A percentile compares a stretch with the other conserved stretches of the same genome.
phyloP scores from a whole-genome alignment of 2,797 vertebrate genomes.

The Alca torda region DNA sequence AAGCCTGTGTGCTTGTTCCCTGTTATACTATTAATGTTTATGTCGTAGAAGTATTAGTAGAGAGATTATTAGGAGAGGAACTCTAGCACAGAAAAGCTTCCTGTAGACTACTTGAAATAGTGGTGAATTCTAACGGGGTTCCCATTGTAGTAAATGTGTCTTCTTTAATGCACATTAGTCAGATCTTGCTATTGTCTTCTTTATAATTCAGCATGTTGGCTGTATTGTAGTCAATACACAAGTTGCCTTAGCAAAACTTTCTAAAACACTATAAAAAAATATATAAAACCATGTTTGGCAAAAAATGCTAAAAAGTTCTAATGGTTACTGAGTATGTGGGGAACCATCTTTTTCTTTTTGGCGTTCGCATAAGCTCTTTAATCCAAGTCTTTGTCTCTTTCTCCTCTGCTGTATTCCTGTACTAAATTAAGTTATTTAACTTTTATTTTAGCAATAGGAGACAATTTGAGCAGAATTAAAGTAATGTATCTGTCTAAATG shows the following conservation, averaged over 20 bases:
- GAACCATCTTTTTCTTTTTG: neutral
- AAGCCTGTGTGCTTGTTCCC: neutral
- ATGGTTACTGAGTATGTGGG: neutral
- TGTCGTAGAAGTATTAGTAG: neutral
- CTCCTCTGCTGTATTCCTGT: neutral
- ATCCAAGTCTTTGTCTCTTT: conserved; percentile 37
- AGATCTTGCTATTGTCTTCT: conserved; percentile 2
- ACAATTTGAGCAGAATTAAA: neutral
- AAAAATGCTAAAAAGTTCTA: neutral
- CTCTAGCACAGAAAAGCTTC: neutral
- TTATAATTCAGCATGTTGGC: neutral
- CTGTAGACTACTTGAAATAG: neutral
- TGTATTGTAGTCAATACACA: neutral
- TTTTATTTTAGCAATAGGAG: conserved; percentile 35
- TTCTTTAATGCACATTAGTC: conserved; percentile 1
- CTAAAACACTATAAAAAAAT: neutral
- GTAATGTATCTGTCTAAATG: conserved; percentile 17
- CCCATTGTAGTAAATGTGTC: conserved; percentile 35
- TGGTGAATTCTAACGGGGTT: neutral
- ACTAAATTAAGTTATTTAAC: conserved; percentile 9
- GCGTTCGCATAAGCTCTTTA: neutral
- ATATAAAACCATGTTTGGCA: conserved; percentile 2
- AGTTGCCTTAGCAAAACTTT: conserved; percentile 38
- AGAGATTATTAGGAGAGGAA: neutral
- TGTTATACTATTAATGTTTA: neutral